phyloP scores from a whole-genome alignment of 2,113 vertebrate species.

The Catharus fuscescens region DNA sequence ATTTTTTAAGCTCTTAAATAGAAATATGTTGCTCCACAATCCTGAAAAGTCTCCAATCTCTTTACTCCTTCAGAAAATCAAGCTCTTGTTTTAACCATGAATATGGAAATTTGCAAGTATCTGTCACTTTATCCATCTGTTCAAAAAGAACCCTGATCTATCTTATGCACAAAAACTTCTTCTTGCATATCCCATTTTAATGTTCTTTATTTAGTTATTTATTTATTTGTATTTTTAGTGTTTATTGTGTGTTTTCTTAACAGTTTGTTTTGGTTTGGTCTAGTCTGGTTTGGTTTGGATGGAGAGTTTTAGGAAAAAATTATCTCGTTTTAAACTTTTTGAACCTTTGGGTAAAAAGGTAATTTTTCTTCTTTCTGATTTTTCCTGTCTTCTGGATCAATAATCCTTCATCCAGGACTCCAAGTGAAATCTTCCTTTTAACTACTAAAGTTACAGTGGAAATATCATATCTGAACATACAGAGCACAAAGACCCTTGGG shows the following conservation, averaged over 20 bases:
- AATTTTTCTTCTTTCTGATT: neutral
- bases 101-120: neutral
- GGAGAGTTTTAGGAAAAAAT: neutral
- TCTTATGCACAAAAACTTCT: neutral
- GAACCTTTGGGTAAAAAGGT: neutral
- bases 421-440: neutral
- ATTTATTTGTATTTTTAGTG: no score
- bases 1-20: neutral
- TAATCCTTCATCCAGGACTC: neutral
- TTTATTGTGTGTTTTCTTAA: neutral
- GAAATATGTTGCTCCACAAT: neutral
- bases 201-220: no score
- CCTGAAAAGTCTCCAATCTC: neutral
- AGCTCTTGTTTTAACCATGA: neutral
- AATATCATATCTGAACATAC: neutral
- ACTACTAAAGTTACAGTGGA: neutral
- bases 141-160: neutral
- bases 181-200: neutral
- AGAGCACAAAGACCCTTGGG: neutral
- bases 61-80: neutral
- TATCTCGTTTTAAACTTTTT: neutral
- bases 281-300: neutral
- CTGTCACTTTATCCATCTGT: neutral
- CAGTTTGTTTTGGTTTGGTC: neutral
- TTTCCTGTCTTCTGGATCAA: neutral